A percentile compares a stretch with the other conserved stretches of the same genome.
phyloP scores from a whole-genome alignment of 1,140 invertebrate species.

The Aphelinus atriplicis region DNA sequence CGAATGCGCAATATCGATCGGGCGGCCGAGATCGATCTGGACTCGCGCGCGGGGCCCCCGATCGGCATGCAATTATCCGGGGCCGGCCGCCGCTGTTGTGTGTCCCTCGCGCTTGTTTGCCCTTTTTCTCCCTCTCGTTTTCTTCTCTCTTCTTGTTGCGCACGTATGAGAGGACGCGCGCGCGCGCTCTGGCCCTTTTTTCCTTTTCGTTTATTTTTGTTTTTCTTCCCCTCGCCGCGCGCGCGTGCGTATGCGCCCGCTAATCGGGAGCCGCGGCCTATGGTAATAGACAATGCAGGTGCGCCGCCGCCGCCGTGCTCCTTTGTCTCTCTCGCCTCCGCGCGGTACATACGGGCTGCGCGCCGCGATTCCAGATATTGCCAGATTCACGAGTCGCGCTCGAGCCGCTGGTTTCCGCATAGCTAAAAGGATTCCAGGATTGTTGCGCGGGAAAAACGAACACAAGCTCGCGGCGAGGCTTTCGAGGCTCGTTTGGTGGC shows the following conservation, averaged over 20 bases:
- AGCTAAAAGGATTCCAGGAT: no score
- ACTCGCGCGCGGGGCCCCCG: background rate
- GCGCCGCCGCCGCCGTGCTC: background rate
- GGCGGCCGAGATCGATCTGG: constrained; percentile 26
- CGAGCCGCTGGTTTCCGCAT: no score
- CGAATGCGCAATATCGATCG: constrained; percentile 18
- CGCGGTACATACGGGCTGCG: no score
- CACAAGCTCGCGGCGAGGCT: no score
- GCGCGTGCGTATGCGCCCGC: background rate
- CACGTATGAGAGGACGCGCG: no score
- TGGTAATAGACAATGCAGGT: constrained; percentile 14
- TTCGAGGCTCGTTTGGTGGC: no score
- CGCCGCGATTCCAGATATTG: no score
- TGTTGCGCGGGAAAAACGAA: no score
- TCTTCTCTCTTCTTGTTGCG: no score
- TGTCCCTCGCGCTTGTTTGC: background rate
- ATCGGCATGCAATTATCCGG: constrained; percentile 40
- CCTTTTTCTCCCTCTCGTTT: background rate
- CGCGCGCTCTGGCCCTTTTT: background rate
- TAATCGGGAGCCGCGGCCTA: no score
- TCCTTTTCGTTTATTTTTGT: background rate
- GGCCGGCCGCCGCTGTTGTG: background rate
- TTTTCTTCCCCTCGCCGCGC: background rate
- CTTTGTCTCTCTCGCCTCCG: background rate
- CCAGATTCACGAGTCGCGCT: no score